phyloP scores from a whole-genome alignment of 2,113 vertebrate species.

The Thymallus thymallus region DNA sequence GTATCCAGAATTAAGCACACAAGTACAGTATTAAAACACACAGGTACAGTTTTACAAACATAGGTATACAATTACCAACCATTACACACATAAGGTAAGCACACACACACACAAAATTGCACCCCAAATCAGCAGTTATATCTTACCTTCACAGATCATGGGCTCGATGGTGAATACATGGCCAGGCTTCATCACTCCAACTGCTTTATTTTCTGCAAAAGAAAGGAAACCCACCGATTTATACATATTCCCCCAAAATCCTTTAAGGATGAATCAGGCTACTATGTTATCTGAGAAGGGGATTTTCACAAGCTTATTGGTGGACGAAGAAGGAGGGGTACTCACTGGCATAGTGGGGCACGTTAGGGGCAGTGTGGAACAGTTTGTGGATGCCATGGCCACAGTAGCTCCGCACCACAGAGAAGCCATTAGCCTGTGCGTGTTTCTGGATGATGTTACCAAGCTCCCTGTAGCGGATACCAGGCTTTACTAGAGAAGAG shows the following conservation, averaged over 20 bases:
- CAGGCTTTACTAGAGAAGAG: conserved; percentile 88
- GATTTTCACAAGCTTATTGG: no score
- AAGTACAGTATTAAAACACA: background rate
- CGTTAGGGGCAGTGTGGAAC: conserved; percentile 96
- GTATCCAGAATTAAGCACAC: background rate
- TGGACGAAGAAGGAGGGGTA: conserved; percentile 25
- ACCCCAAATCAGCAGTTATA: background rate
- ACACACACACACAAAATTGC: background rate
- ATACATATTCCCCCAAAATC: no score
- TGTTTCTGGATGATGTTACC: conserved; percentile 99
- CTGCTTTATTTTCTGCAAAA: conserved; percentile 93
- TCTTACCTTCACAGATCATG: conserved; percentile 98
- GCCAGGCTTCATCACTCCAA: conserved; percentile 97
- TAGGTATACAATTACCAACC: background rate
- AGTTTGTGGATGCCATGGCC: conserved; percentile 98
- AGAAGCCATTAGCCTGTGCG: conserved; percentile 94
- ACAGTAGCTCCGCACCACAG: conserved; percentile 97
- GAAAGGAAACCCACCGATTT: background rate
- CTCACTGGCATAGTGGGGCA: conserved; percentile 92
- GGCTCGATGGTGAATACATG: conserved; percentile 98
- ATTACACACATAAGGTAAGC: background rate
- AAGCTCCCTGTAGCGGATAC: conserved; percentile 92
- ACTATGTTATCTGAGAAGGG: no score
- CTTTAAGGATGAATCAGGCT: no score
- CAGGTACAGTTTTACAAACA: background rate